A percentile compares a stretch with the other conserved stretches of the same genome.
phyloP scores from a whole-genome alignment of 64 coral and sea anemone genomes.

The Porites lutea region DNA sequence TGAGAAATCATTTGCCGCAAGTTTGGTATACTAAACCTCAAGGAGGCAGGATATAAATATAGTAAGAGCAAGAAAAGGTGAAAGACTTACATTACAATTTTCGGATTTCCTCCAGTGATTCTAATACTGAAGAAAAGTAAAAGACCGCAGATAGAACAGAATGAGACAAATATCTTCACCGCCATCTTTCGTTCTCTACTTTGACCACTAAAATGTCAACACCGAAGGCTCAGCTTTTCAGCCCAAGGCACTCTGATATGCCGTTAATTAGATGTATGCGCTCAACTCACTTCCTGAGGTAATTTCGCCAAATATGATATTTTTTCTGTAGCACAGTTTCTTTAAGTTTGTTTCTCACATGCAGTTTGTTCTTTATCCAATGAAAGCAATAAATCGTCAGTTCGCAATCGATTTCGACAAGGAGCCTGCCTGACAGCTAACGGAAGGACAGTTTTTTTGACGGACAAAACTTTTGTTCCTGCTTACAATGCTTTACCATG shows the following conservation, averaged over 20 bases:
- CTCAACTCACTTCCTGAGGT: background rate
- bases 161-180: constrained; percentile 7
- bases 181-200: constrained; percentile 13
- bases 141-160: constrained; percentile 38
- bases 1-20: constrained; percentile 14
- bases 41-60: background rate
- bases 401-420: background rate
- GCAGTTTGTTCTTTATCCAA: background rate
- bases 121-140: constrained; percentile 37
- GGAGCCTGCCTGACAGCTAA: background rate
- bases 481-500: constrained; percentile 14
- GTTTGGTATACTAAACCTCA: constrained; percentile 20
- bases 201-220: constrained; percentile 29
- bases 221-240: constrained; percentile 29
- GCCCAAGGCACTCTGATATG: background rate
- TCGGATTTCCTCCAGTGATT: constrained; percentile 2
- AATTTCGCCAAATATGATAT: background rate
- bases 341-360: background rate
- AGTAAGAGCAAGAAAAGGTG: background rate
- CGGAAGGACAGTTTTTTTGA: background rate
- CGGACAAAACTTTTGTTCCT: background rate
- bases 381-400: background rate
- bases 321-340: background rate
- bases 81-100: constrained; percentile 37
- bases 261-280: background rate